A percentile compares a stretch with the other conserved stretches of the same genome.
Conservation (phyloP, 2,797 vertebrate genomes). For the Darevskia nairensis region DNA sequence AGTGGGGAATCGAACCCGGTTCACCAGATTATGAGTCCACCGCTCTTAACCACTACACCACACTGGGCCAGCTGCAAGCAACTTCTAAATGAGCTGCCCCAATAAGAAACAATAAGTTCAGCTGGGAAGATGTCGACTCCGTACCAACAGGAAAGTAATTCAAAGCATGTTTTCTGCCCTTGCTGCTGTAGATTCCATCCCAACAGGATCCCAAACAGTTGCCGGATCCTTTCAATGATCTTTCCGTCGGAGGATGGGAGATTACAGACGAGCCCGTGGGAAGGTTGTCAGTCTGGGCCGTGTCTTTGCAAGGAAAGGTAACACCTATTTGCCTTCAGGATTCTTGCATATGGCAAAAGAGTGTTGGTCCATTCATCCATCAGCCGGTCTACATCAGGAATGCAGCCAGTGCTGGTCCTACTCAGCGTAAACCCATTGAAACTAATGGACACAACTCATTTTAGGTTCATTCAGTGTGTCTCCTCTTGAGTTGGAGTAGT, state of each 20-base stretch:
- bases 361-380: not conserved
- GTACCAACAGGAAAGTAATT: not conserved
- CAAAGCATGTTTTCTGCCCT: not conserved
- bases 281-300: conserved; percentile 92
- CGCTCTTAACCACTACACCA: no score
- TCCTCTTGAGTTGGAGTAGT: no score
- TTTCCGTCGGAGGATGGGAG: conserved; percentile 95
- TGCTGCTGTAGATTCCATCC: conserved; percentile 83
- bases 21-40: no score
- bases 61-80: no score
- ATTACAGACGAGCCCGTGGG: conserved; percentile 90
- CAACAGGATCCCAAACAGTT: conserved; percentile 80
- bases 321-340: not conserved
- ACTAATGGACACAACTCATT: no score
- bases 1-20: no score
- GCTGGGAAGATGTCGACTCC: not conserved
- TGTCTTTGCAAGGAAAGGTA: conserved; percentile 96
- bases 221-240: conserved; percentile 95
- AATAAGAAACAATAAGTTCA: not conserved
- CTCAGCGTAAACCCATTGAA: no score
- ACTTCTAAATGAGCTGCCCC: no score
- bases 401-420: no score
- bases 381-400: not conserved
- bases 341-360: not conserved
- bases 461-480: no score